Conservation (phyloP, 2,888 invertebrate genomes). For the Eledona agricola region DNA sequence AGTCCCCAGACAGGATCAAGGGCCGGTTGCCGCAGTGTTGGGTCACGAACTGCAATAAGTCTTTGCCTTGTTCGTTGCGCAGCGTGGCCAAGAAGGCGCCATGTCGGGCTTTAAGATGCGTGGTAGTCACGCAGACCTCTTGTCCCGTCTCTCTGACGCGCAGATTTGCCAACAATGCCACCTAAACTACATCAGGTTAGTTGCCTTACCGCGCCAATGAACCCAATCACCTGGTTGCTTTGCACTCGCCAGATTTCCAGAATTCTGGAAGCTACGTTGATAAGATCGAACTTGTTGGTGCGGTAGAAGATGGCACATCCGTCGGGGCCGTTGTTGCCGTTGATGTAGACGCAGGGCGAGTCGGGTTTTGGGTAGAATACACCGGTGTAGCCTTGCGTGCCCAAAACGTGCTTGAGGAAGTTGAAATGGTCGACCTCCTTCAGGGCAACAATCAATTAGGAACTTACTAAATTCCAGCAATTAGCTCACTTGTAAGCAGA, state of each 20-base stretch:
- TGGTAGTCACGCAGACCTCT: slow-evolving; percentile 74
- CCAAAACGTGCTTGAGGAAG: slow-evolving; percentile 70
- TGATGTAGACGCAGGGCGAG: slow-evolving; percentile 77
- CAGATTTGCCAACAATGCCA: slow-evolving; percentile 69
- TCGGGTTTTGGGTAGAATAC: slow-evolving; percentile 80
- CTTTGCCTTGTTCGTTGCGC: slow-evolving; percentile 76
- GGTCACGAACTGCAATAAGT: slow-evolving; percentile 68
- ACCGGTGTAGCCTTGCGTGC: slow-evolving; percentile 72
- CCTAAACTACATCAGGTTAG: slow-evolving; percentile 57
- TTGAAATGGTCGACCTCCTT: slow-evolving; percentile 81
- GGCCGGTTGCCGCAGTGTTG: slow-evolving; percentile 65
- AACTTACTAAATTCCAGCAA: slow-evolving; percentile 1
- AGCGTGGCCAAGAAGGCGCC: slow-evolving; percentile 73
- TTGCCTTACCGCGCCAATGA: not conserved
- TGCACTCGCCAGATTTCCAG: slow-evolving; percentile 78
- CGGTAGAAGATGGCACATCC: slow-evolving; percentile 81
- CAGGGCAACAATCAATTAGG: slow-evolving; percentile 30
- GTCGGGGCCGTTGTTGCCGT: slow-evolving; percentile 79
- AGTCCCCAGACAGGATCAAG: slow-evolving; percentile 76
- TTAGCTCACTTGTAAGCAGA: slow-evolving; percentile 72
- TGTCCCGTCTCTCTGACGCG: slow-evolving; percentile 66
- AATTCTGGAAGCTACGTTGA: slow-evolving; percentile 68
- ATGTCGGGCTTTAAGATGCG: slow-evolving; percentile 77
- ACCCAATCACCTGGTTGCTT: slow-evolving; percentile 70
- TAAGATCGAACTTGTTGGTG: slow-evolving; percentile 69